phyloP scores from a whole-genome alignment of 2,797 vertebrate genomes.

The Pachyuromys duprasi region DNA sequence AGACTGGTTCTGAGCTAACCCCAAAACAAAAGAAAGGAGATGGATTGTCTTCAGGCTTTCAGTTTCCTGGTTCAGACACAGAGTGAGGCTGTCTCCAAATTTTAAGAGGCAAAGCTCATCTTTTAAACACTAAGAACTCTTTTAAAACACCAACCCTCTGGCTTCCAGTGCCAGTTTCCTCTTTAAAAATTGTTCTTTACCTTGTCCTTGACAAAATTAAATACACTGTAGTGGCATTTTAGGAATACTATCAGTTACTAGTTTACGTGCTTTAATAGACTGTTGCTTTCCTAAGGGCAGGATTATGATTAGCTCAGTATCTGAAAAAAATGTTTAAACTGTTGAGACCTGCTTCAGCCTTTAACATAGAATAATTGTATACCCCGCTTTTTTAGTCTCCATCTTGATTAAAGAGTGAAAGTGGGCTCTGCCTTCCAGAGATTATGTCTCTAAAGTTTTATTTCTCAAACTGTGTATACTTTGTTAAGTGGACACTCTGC shows the following conservation, averaged over 20 bases:
- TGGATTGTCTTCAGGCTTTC: background rate
- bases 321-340: constrained; percentile 46
- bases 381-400: too few relatives aligned
- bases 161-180: background rate
- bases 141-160: constrained; percentile 33
- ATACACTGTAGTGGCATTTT: background rate
- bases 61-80: background rate
- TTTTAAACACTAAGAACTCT: constrained; percentile 30
- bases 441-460: too few relatives aligned
- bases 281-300: background rate
- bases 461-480: too few relatives aligned
- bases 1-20: constrained; percentile 61
- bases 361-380: too few relatives aligned
- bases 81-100: constrained; percentile 46
- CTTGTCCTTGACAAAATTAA: constrained; percentile 31
- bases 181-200: background rate
- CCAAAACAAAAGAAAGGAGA: constrained; percentile 45
- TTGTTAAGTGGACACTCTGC: too few relatives aligned
- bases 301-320: background rate
- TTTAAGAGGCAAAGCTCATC: constrained; percentile 23
- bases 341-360: background rate
- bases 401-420: too few relatives aligned
- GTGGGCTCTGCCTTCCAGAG: too few relatives aligned
- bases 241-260: background rate
- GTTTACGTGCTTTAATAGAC: background rate